These are phyloP conservation scores for Cichladusa arquata DNA, from an alignment of 2,113 vertebrate species.

Conservation along the genomic window DNA sequence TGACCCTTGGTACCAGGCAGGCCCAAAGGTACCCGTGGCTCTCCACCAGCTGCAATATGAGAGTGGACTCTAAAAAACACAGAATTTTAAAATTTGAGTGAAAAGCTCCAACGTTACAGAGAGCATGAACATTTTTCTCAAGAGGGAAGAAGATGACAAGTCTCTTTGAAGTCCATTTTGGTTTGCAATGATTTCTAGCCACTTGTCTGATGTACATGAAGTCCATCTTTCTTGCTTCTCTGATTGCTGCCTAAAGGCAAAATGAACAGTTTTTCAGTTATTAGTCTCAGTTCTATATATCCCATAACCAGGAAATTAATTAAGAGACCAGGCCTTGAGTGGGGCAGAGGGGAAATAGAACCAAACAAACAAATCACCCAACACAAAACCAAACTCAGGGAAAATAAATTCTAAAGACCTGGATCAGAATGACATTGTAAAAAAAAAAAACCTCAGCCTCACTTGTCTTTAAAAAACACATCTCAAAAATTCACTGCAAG, in stretches of 20 bases:
- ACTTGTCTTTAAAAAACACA: not conserved
- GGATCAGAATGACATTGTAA: not conserved
- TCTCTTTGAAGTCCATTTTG: not conserved
- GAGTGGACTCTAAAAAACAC: accelerated
- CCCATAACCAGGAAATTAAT: not conserved
- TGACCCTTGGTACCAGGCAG: not conserved
- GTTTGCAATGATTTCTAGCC: not conserved
- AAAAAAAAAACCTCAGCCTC: not conserved
- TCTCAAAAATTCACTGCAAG: not conserved
- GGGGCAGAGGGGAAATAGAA: accelerated
- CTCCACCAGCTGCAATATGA: not conserved
- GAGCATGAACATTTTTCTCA: not conserved
- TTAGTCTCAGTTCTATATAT: not conserved
- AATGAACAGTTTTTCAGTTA: not conserved
- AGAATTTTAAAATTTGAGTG: not conserved
- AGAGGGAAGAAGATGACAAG: not conserved
- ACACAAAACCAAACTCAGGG: not conserved
- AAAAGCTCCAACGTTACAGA: not conserved
- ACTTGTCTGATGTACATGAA: not conserved
- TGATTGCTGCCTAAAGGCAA: not conserved
- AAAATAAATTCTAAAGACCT: not conserved
- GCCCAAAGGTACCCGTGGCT: not conserved
- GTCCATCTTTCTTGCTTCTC: not conserved
- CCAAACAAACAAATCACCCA: not conserved
- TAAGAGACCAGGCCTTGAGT: not conserved